These are phyloP conservation scores for Danio aesculapii DNA, from an alignment of 2,797 vertebrate species.

Conservation along the genomic window DNA sequence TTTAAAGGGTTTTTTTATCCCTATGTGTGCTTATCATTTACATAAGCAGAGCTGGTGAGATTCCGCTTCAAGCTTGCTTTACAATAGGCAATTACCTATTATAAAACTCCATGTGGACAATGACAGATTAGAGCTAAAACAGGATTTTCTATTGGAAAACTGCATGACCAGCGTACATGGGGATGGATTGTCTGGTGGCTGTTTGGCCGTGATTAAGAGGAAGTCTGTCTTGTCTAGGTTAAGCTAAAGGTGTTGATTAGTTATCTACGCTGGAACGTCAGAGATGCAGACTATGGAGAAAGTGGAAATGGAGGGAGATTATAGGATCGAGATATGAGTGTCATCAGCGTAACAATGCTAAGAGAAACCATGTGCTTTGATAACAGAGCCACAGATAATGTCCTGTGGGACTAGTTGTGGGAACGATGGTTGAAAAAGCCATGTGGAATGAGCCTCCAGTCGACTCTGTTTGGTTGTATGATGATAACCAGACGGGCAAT, in stretches of 20 bases:
- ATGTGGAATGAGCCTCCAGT: not conserved
- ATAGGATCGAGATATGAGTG: conserved; percentile 13
- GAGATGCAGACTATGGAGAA: conserved; percentile 31
- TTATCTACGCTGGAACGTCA: conserved; percentile 27
- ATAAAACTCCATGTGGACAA: not conserved
- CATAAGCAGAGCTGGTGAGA: not conserved
- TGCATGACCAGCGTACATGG: not conserved
- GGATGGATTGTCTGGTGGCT: conserved; percentile 10
- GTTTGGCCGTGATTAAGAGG: not conserved
- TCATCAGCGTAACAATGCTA: conserved; percentile 10
- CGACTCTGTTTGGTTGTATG: conserved; percentile 1
- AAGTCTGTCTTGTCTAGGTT: conserved; percentile 15
- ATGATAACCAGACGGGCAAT: not conserved
- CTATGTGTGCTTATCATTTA: not conserved
- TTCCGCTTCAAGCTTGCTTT: not conserved
- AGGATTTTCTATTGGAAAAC: not conserved
- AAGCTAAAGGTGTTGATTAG: conserved; percentile 27
- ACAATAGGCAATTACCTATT: not conserved
- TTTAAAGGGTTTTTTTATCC: not conserved
- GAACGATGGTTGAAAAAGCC: conserved; percentile 27
- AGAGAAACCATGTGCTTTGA: conserved; percentile 28
- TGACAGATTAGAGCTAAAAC: not conserved
- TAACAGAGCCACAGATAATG: conserved; percentile 35
- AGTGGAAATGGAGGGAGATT: conserved; percentile 34
- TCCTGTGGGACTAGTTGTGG: conserved; percentile 48